Conservation (phyloP, 2,797 vertebrate species). For the Discoglossus pictus region DNA sequence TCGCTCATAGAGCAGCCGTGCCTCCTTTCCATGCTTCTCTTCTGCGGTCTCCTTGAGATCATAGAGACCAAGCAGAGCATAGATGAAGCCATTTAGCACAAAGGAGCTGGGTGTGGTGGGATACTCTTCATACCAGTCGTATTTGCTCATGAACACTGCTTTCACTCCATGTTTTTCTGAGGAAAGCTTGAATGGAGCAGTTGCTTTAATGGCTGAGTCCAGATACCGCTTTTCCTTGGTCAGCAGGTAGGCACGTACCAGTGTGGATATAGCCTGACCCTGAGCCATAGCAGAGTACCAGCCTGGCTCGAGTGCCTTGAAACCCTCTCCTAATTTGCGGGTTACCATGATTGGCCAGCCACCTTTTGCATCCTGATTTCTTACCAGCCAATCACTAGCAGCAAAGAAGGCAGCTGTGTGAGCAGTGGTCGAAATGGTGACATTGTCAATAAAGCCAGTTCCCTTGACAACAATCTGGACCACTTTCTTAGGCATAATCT, state of each 20-base stretch:
- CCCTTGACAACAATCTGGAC: conserved; percentile 81
- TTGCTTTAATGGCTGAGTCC: conserved; percentile 83
- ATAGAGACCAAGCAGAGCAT: conserved; percentile 90
- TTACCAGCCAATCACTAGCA: conserved; percentile 90
- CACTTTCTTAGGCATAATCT: conserved; percentile 89
- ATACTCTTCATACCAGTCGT: conserved; percentile 98
- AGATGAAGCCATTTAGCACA: conserved; percentile 97
- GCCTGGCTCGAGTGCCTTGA: conserved; percentile 89
- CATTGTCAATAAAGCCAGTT: conserved; percentile 85
- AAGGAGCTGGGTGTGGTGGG: conserved; percentile 96
- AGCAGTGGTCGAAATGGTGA: conserved; percentile 90
- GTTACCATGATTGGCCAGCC: conserved; percentile 98
- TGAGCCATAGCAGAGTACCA: conserved; percentile 99
- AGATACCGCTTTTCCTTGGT: conserved; percentile 88
- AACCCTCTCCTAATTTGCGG: conserved; percentile 93
- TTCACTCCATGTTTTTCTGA: conserved; percentile 92
- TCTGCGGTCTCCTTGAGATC: conserved; percentile 92
- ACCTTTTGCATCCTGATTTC: conserved; percentile 93
- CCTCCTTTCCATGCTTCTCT: conserved; percentile 83
- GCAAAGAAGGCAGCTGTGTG: conserved; percentile 96
- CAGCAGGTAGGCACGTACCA: conserved; percentile 92
- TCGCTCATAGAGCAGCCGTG: conserved; percentile 79
- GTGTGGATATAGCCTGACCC: conserved; percentile 94
- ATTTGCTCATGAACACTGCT: conserved; percentile 90
- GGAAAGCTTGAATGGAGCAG: conserved; percentile 84